Evolutionary conservation across 2,797 vertebrate genomes (phyloP), one percentile per base, ranked within the genome.

Genomic region (Arrhamphus sclerolepis): DNA sequence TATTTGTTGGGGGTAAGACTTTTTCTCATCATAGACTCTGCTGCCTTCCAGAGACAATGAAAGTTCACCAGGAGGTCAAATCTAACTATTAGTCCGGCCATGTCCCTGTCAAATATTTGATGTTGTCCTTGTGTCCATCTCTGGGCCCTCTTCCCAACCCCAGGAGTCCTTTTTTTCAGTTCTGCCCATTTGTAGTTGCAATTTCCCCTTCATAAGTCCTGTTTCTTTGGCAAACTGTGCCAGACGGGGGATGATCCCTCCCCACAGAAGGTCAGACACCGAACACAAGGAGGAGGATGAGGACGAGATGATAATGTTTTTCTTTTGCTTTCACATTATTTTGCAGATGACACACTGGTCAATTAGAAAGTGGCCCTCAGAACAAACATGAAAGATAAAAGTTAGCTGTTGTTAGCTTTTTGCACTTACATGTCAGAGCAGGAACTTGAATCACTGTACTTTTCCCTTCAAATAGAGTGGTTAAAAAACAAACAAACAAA

Each of bases 171-270:
- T 57, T 70, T 64, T 70, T 69, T 62, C 56, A 74, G 57, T 72
- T 72, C 76, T 72, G 64, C 77, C 80, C 78, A 82, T 91, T 91
- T 87, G 84, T 85, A 87, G 85, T 86, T 89, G 84, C 87, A 90
- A 89, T 91, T 90, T 91, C 91, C 90, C 82, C 72, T 84, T 85
- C 80, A 83, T 91, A 91, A 92, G 91, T 91, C 90, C 85, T 73
- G 57, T 76, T 62, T 72, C 88, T 83, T 82, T 88, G 82, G 81
- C 84, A 78, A 89, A 84, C 77, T 71, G 69, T 83, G 87, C 84
- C 87, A 87, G 86, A 89, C 84, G 69, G 65, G 55, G 74, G 82
- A 77, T 85, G 77, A 86, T 84, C 82, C 80, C 77, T 84, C 60
- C 65, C 78, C 53, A 1, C 68, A 78, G 76, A 87, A 77, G 82